phyloP scores from a whole-genome alignment of 1,140 invertebrate species.

The Drosophila dunni region DNA sequence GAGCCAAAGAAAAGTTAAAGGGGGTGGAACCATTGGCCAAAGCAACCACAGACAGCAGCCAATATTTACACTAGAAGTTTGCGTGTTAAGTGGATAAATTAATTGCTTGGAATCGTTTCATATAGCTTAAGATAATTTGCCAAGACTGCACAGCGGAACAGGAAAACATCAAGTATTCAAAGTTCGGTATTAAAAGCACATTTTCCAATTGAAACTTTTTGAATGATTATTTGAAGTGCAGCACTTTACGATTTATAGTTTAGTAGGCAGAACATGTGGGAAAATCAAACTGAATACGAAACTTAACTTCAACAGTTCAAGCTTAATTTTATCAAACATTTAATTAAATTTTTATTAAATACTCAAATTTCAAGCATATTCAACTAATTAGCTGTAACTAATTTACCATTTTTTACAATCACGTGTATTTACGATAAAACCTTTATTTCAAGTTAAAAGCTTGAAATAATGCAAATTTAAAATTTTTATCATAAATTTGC shows the following conservation, averaged over 20 bases:
- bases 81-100: conserved; percentile 79
- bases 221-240: neutral
- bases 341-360: too few species aligned
- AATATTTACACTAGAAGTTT: conserved; percentile 78
- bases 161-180: neutral
- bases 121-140: conserved; percentile 48
- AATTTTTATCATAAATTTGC: neutral
- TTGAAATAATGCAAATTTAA: too few species aligned
- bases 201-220: neutral
- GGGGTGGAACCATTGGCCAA: neutral
- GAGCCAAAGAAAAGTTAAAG: neutral
- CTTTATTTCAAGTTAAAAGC: too few species aligned
- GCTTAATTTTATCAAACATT: too few species aligned
- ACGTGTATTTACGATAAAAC: too few species aligned
- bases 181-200: neutral
- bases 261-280: neutral
- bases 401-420: too few species aligned
- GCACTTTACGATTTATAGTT: neutral
- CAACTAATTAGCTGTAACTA: too few species aligned
- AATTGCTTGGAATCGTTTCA: conserved; percentile 74
- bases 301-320: too few species aligned
- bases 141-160: neutral
- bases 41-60: conserved; percentile 38
- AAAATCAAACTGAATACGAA: too few species aligned
- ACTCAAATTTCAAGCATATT: too few species aligned